Conservation (phyloP, 2,797 vertebrate genomes). For the Cirrhinus mrigala region DNA sequence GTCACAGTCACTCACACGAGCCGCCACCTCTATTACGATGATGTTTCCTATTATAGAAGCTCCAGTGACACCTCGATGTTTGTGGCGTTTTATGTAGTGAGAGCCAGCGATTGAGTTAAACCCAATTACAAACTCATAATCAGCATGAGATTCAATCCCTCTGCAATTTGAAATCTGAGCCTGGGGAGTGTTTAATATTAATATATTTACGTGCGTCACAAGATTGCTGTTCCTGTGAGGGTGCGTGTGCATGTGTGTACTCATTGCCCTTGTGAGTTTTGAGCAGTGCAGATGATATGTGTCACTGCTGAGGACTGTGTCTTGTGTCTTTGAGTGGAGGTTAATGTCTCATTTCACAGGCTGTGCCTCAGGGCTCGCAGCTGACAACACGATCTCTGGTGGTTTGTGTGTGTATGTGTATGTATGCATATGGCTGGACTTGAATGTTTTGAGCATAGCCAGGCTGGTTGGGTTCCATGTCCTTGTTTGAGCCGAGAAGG, state of each 20-base stretch:
- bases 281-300: conserved; percentile 51
- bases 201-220: conserved; percentile 35
- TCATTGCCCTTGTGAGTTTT: conserved; percentile 55
- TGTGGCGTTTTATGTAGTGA: conserved; percentile 39
- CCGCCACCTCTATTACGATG: conserved; percentile 13
- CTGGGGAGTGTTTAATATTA: conserved; percentile 33
- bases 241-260: conserved; percentile 38
- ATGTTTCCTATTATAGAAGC: conserved; percentile 29
- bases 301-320: conserved; percentile 44
- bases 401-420: conserved; percentile 50
- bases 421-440: conserved; percentile 47
- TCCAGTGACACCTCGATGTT: conserved; percentile 12
- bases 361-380: conserved; percentile 51
- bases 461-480: neutral
- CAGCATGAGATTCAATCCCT: conserved; percentile 40
- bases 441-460: conserved; percentile 18
- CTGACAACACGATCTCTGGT: conserved; percentile 50
- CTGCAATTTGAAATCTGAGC: conserved; percentile 39
- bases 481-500: neutral
- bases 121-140: conserved; percentile 38
- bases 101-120: conserved; percentile 36
- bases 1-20: conserved; percentile 24
- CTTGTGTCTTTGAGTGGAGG: conserved; percentile 60
- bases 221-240: conserved; percentile 18
- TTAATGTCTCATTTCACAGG: conserved; percentile 60